Percentiles rank a stretch among this genome's conserved stretches.
phyloP scores from a whole-genome alignment of 2,797 vertebrate genomes.

The Tokudaia tokunoshimensis region DNA sequence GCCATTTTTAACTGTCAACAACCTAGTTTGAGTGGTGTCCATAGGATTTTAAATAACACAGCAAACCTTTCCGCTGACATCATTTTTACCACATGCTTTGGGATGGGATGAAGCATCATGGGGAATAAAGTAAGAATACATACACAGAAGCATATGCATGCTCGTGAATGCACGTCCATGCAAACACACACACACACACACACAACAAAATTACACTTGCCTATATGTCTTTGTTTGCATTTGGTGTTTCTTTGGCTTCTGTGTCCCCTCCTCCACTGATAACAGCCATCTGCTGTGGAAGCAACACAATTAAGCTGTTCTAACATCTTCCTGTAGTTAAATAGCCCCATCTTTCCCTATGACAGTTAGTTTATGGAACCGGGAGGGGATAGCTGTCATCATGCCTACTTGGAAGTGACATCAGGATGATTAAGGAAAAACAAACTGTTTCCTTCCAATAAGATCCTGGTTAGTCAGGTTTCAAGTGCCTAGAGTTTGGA shows the following conservation, averaged over 20 bases:
- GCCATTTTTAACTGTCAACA: conserved; percentile 87
- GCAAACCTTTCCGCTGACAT: conserved; percentile 78
- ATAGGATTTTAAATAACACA: conserved; percentile 76
- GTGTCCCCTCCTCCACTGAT: conserved; percentile 62
- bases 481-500: conserved; percentile 9
- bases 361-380: conserved; percentile 31
- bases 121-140: not conserved
- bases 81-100: conserved; percentile 61
- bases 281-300: conserved; percentile 9
- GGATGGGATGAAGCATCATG: conserved; percentile 67
- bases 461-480: not conserved
- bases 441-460: conserved; percentile 37
- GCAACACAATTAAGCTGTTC: conserved; percentile 65
- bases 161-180: fast-evolving
- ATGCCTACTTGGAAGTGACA: conserved; percentile 46
- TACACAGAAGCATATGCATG: no score
- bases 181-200: not conserved
- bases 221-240: conserved; percentile 73
- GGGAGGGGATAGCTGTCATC: not conserved
- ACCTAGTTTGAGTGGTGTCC: conserved; percentile 79
- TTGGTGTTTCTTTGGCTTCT: conserved; percentile 76
- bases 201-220: conserved; percentile 37
- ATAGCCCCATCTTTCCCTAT: conserved; percentile 54
- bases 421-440: conserved; percentile 57
- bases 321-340: conserved; percentile 3